Percentiles rank a stretch among this genome's conserved stretches.
These are phyloP conservation scores for Hermaeophaga mercurialis DNA, from an alignment of 2,888 invertebrate species.

Conservation along the genomic window DNA sequence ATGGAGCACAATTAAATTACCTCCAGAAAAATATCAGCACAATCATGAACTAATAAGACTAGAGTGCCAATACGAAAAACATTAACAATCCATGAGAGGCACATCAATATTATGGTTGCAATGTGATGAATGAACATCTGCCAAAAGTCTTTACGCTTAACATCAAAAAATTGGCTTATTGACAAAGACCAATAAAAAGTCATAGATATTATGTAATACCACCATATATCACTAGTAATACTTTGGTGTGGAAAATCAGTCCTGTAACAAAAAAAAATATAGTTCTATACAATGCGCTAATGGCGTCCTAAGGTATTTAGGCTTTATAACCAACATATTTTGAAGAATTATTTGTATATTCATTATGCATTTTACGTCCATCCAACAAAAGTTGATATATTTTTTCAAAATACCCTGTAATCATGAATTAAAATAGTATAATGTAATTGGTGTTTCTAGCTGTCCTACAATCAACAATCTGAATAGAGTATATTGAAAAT, in stretches of 20 bases:
- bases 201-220: slow-evolving; percentile 96
- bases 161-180: slow-evolving; percentile 92
- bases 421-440: too few relatives aligned
- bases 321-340: too few relatives aligned
- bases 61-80: slow-evolving; percentile 89
- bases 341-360: too few relatives aligned
- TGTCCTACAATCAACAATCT: too few relatives aligned
- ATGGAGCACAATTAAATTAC: slow-evolving; percentile 53
- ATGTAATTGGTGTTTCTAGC: too few relatives aligned
- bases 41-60: slow-evolving; percentile 85
- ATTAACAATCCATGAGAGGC: slow-evolving; percentile 94
- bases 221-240: slow-evolving; percentile 83
- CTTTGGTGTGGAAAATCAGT: slow-evolving; percentile 68
- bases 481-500: too few relatives aligned
- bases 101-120: slow-evolving; percentile 87
- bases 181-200: slow-evolving; percentile 95
- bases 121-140: slow-evolving; percentile 99
- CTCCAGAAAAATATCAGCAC: slow-evolving; percentile 89
- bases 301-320: too few relatives aligned
- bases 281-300: too few relatives aligned
- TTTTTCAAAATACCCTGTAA: too few relatives aligned
- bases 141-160: slow-evolving; percentile 93
- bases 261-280: too few relatives aligned
- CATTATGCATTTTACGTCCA: too few relatives aligned
- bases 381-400: too few relatives aligned